Evolutionary conservation across 2,888 invertebrate genomes (phyloP).

Genomic region (Aplocera efformata): DNA sequence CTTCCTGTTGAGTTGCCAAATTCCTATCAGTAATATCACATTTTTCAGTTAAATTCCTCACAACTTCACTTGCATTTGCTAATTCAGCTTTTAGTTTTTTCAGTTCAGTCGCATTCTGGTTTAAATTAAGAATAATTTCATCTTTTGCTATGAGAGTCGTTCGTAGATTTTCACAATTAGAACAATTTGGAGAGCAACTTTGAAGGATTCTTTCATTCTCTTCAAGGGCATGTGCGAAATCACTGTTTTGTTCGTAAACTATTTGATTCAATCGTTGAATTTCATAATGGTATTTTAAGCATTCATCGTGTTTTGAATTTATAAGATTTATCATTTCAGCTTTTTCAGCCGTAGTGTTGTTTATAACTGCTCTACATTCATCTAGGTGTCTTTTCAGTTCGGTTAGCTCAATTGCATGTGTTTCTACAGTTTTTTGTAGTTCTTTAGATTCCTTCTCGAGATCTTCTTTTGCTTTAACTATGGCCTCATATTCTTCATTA

Average conservation of each 20-base stretch:
- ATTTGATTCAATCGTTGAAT: constrained; percentile 87
- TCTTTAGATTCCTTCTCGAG: constrained; percentile 46
- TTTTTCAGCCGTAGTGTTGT: constrained; percentile 75
- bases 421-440: constrained; percentile 38
- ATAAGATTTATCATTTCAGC: constrained; percentile 86
- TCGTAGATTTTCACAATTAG: constrained; percentile 52
- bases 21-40: constrained; percentile 85
- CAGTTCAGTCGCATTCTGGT: constrained; percentile 45
- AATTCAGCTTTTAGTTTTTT: constrained; percentile 66
- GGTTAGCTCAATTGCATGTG: constrained; percentile 44
- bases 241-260: constrained; percentile 73
- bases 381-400: constrained; percentile 43
- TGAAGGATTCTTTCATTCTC: constrained; percentile 50
- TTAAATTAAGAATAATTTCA: constrained; percentile 54
- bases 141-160: constrained; percentile 61
- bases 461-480: constrained; percentile 51
- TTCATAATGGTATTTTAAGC: constrained; percentile 90
- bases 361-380: constrained; percentile 51
- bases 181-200: constrained; percentile 39
- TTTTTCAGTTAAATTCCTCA: constrained; percentile 82
- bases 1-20: constrained; percentile 84
- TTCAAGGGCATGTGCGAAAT: constrained; percentile 54
- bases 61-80: constrained; percentile 78
- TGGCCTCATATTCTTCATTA: constrained; percentile 51
- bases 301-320: constrained; percentile 92